Percentiles rank a stretch among this genome's conserved stretches.
These are phyloP conservation scores for Cygnus buccinator DNA, from an alignment of 2,113 vertebrate species.

Conservation along the genomic window DNA sequence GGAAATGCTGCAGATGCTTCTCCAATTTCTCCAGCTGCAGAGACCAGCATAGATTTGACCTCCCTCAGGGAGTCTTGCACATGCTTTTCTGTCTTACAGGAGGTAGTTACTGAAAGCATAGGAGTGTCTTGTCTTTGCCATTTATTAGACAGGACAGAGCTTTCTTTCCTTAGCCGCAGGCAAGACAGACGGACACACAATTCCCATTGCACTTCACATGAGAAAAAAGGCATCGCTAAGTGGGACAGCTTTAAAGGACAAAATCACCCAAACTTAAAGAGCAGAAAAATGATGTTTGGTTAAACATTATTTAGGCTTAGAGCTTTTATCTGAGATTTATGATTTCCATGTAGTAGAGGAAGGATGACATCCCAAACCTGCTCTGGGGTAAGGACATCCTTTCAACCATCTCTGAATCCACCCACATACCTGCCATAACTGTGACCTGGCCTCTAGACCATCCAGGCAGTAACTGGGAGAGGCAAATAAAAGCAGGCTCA, in stretches of 20 bases:
- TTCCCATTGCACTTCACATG: background rate
- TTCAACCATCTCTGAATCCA: background rate
- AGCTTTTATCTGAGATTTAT: background rate
- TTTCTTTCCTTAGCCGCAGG: constrained; percentile 15
- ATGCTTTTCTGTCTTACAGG: background rate
- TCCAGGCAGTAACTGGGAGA: background rate
- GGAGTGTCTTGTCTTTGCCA: background rate
- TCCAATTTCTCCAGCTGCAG: constrained; percentile 62
- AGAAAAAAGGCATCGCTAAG: background rate
- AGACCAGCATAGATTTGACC: constrained; percentile 16
- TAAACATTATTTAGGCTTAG: background rate
- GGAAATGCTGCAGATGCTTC: constrained; percentile 28
- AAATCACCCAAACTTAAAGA: background rate
- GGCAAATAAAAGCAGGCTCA: background rate
- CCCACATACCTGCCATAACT: background rate
- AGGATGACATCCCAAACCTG: background rate
- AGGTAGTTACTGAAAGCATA: background rate
- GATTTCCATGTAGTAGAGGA: background rate
- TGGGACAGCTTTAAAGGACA: background rate
- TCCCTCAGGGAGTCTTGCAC: background rate
- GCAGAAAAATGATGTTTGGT: background rate
- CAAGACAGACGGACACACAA: constrained; percentile 8
- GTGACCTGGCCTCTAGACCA: background rate
- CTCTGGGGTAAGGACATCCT: background rate
- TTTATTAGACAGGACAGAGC: background rate